Evolutionary conservation across 2,797 vertebrate species (phyloP), one percentile per base, ranked within the genome.

Genomic region (Parotocinclus haroldoi): DNA sequence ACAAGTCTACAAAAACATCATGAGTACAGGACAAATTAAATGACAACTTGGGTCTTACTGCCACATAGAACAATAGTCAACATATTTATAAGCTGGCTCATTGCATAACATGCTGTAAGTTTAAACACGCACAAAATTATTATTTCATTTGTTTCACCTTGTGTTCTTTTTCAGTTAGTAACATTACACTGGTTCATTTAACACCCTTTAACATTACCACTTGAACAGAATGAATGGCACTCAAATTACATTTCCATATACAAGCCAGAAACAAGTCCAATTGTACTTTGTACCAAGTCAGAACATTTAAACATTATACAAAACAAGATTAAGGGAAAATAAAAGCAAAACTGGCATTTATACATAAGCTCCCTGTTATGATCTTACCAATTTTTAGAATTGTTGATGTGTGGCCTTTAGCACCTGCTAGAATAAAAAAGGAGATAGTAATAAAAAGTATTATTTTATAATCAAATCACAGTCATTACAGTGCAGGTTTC

Each of bases 341-440:
- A 13, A 13, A 3, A 13, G 45, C 7, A 46, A 11, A 10, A 13
- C 42, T 46, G 5, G 1, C 11, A 46, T 10, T 13, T 27, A 27
- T 27, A 57, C 9, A 40, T 17, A 8, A 58, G 18, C 10, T 16
- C 0, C 7, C 48, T 60, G 12, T 7, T 46, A 10, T 6, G 27
- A 65, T 57, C 87, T 87, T 87, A 91, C 91, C 91, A 70, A 92
- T 89, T 79, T 84, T 86, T 76, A 83, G 49, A 58, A 83, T 82
- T 3, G 84, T 82, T 45, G 84, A 85, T 48, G 84, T 90, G 36
- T 61, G 76, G 67, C 88, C 87, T 69, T 78, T 87, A 72, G 69
- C 80, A 53, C 84, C 84, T 75, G 85, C 58, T 55, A n/a, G 14
- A 18, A 51, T 51, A 1, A 51, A 51, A 16, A 51, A 14, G 16